Conservation (phyloP, 2,797 vertebrate genomes). For the Coranthus polyacanthus region DNA sequence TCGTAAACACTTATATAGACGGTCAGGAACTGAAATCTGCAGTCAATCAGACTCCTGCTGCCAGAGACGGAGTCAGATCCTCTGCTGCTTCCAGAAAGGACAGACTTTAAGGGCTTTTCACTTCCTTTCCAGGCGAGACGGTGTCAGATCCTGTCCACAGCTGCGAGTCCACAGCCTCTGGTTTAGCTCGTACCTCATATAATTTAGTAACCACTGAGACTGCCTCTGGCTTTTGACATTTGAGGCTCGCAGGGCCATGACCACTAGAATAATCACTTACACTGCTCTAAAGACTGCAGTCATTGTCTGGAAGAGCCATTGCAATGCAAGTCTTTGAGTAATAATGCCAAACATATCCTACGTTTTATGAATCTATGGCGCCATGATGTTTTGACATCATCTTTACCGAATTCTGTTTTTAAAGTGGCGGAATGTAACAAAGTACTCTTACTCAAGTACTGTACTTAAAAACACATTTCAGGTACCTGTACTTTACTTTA, state of each 20-base stretch:
- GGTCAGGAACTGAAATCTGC: constrained; percentile 57
- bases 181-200: constrained; percentile 63
- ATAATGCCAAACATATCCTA: constrained; percentile 55
- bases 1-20: constrained; percentile 66
- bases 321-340: constrained; percentile 36
- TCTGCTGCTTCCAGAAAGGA: constrained; percentile 41
- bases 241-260: constrained; percentile 50
- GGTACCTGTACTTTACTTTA: too few relatives aligned
- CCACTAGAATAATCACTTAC: constrained; percentile 65
- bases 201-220: constrained; percentile 58
- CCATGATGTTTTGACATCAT: constrained; percentile 64
- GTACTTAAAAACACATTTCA: too few relatives aligned
- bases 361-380: constrained; percentile 67
- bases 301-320: constrained; percentile 63
- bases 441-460: too few relatives aligned
- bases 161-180: constrained; percentile 56
- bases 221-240: constrained; percentile 64
- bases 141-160: constrained; percentile 70
- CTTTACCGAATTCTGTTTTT: constrained; percentile 29
- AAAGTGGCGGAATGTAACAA: neutral
- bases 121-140: constrained; percentile 53
- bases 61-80: constrained; percentile 49
- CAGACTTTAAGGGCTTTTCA: constrained; percentile 53
- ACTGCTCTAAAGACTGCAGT: constrained; percentile 53
- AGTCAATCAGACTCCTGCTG: constrained; percentile 65